phyloP scores from a whole-genome alignment of 92 coral and sea anemone species.

The Chrysogorgia sp. region DNA sequence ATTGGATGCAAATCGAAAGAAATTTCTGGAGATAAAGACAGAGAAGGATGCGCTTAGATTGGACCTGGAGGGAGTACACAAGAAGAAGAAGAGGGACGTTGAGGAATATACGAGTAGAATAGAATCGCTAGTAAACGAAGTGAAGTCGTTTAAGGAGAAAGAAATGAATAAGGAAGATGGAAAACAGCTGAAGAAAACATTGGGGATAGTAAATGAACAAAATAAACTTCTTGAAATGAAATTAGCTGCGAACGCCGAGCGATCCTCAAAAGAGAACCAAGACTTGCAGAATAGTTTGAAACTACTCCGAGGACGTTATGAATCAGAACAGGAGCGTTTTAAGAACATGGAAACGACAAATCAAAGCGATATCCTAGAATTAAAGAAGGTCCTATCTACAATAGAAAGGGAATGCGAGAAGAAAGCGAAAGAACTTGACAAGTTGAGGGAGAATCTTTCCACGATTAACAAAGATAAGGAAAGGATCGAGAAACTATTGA shows the following conservation, averaged over 20 bases:
- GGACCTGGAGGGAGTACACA: slow-evolving; percentile 29
- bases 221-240: slow-evolving; percentile 27
- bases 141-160: slow-evolving; percentile 18
- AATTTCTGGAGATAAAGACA: slow-evolving; percentile 20
- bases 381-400: slow-evolving; percentile 16
- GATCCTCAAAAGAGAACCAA: slow-evolving; percentile 1
- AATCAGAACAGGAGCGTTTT: slow-evolving; percentile 20
- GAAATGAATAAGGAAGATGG: slow-evolving; percentile 13
- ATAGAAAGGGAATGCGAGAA: slow-evolving; percentile 6
- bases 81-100: slow-evolving; percentile 36
- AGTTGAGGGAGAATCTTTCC: background rate
- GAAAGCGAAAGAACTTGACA: slow-evolving; percentile 14
- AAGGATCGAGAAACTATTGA: slow-evolving; percentile 1
- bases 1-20: slow-evolving; percentile 24
- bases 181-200: slow-evolving; percentile 15
- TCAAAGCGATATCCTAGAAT: slow-evolving; percentile 8
- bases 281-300: slow-evolving; percentile 16
- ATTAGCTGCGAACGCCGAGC: background rate
- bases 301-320: slow-evolving; percentile 17
- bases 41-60: slow-evolving; percentile 26
- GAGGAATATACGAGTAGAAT: slow-evolving; percentile 33
- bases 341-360: slow-evolving; percentile 9
- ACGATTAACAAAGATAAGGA: slow-evolving; percentile 5
- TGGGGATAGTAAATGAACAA: slow-evolving; percentile 11
- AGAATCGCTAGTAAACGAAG: slow-evolving; percentile 24